These are phyloP conservation scores for Carterocephalus palaemon DNA, from an alignment of 2,888 invertebrate species.

Conservation along the genomic window DNA sequence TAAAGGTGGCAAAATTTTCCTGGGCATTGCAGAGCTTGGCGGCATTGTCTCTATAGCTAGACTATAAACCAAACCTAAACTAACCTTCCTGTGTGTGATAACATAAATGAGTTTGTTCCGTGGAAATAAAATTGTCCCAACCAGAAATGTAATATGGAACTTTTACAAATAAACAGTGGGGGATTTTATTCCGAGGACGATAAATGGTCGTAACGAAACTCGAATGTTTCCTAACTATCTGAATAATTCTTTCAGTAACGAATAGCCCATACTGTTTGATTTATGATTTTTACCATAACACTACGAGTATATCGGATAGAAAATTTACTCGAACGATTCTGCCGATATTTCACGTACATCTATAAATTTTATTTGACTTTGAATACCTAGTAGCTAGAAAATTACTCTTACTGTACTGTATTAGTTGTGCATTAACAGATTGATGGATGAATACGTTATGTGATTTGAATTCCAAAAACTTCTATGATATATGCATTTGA, in stretches of 20 bases:
- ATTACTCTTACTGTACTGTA: too few relatives aligned
- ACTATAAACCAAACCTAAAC: too few relatives aligned
- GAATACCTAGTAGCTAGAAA: too few relatives aligned
- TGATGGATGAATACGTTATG: too few relatives aligned
- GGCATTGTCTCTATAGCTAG: too few relatives aligned
- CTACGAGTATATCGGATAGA: constrained; percentile 21
- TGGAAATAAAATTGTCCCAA: constrained; percentile 14
- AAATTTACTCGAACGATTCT: constrained; percentile 13
- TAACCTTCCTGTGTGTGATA: too few relatives aligned
- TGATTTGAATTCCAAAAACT: too few relatives aligned
- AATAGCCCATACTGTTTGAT: constrained; percentile 23
- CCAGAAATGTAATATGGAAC: constrained; percentile 17
- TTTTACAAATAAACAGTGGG: constrained; percentile 17
- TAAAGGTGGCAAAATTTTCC: too few relatives aligned
- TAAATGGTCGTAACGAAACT: constrained; percentile 23
- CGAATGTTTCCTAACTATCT: constrained; percentile 20
- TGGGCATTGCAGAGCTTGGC: too few relatives aligned
- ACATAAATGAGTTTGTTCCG: too few relatives aligned
- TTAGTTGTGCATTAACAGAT: too few relatives aligned
- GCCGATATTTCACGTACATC: constrained; percentile 3
- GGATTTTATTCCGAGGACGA: constrained; percentile 16
- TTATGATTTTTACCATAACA: constrained; percentile 23
- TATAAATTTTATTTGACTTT: neutral
- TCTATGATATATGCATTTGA: too few relatives aligned
- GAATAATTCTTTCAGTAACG: constrained; percentile 24